phyloP scores from a whole-genome alignment of 2,888 invertebrate genomes.

The Pseudococcus jackbeardsleyi region DNA sequence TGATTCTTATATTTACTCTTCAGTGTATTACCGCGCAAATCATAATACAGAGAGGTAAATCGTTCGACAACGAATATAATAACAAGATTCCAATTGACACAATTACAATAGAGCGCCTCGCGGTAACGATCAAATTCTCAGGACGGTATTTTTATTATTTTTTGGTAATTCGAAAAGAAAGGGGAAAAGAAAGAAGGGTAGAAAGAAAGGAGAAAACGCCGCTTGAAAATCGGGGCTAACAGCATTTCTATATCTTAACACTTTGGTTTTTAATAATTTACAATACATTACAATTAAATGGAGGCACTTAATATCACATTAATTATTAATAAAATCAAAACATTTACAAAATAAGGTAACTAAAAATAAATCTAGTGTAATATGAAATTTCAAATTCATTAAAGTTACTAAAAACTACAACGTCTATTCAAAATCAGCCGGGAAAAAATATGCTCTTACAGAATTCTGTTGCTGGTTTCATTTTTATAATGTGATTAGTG shows the following conservation, averaged over 20 bases:
- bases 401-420: conserved; percentile 38
- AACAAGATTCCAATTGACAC: conserved; percentile 51
- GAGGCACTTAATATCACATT: conserved; percentile 65
- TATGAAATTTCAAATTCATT: conserved; percentile 22
- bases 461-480: neutral
- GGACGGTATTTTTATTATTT: conserved; percentile 41
- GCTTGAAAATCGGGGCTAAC: neutral
- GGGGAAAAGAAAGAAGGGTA: neutral
- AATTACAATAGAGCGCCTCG: conserved; percentile 49
- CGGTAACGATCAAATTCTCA: conserved; percentile 45
- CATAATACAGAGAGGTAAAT: neutral
- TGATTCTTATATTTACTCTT: neutral
- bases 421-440: neutral
- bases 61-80: conserved; percentile 29
- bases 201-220: neutral
- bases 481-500: conserved; percentile 32
- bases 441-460: neutral
- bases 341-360: conserved; percentile 61
- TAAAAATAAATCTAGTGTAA: conserved; percentile 38
- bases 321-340: conserved; percentile 61
- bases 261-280: conserved; percentile 50
- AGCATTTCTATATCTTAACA: conserved; percentile 37
- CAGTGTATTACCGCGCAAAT: neutral
- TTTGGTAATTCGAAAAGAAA: neutral
- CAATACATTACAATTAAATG: conserved; percentile 57